phyloP scores from a whole-genome alignment of 2,888 invertebrate genomes.

The Achlya flavicornis region DNA sequence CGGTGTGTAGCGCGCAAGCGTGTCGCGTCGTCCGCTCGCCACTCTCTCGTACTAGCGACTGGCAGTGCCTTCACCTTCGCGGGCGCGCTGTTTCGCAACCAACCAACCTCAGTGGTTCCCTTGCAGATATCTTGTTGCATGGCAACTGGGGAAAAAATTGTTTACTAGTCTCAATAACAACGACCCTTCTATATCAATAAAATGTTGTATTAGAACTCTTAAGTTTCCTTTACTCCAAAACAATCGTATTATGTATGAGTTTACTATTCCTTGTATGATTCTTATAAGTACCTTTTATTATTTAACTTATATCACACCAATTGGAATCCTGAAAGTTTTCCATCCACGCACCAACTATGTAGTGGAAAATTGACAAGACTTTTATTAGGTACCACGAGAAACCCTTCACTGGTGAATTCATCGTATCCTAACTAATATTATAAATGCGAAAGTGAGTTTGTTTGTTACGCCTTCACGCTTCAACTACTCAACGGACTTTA shows the following conservation, averaged over 20 bases:
- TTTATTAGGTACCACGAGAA: background rate
- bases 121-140: conserved; percentile 80
- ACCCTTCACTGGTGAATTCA: no score
- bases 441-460: no score
- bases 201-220: background rate
- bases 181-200: conserved; percentile 6
- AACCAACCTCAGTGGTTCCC: conserved; percentile 58
- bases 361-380: background rate
- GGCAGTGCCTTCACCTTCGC: conserved; percentile 74
- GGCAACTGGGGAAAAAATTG: conserved; percentile 70
- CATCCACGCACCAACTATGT: background rate
- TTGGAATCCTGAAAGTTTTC: background rate
- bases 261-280: no score
- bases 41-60: conserved; percentile 76
- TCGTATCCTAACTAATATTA: no score
- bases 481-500: no score
- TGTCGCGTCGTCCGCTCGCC: conserved; percentile 59
- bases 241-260: no score
- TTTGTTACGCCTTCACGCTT: no score
- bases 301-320: background rate
- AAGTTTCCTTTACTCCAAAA: background rate
- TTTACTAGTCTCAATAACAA: conserved; percentile 36
- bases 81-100: conserved; percentile 68
- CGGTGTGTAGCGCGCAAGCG: conserved; percentile 43
- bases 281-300: background rate